A percentile compares a stretch with the other conserved stretches of the same genome.
These are phyloP conservation scores for Erebia palarica DNA, from an alignment of 2,888 invertebrate species.

Conservation along the genomic window DNA sequence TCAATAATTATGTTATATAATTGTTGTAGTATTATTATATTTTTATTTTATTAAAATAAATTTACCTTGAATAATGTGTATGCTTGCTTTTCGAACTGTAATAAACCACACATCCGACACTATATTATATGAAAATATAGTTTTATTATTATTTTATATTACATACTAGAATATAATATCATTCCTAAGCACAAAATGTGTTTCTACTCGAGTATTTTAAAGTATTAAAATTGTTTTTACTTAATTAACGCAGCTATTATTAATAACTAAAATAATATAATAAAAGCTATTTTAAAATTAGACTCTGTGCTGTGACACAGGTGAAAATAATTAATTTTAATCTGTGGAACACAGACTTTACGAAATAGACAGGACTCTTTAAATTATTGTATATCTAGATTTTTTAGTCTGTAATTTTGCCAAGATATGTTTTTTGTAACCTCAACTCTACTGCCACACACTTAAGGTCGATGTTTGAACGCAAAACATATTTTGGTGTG, in stretches of 20 bases:
- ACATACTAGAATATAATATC: slow-evolving; percentile 25
- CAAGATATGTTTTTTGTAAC: slow-evolving; percentile 46
- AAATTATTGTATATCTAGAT: slow-evolving; percentile 42
- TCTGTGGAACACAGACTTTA: slow-evolving; percentile 30
- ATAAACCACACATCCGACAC: slow-evolving; percentile 15
- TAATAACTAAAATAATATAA: slow-evolving; percentile 30
- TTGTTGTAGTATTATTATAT: too few species aligned
- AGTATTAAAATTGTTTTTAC: slow-evolving; percentile 64
- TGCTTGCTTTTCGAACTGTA: slow-evolving; percentile 7
- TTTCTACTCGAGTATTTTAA: slow-evolving; percentile 59
- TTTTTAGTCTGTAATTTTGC: slow-evolving; percentile 37
- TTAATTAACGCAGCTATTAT: slow-evolving; percentile 54
- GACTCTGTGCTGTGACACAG: slow-evolving; percentile 8
- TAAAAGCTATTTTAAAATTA: slow-evolving; percentile 12
- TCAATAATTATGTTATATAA: too few species aligned
- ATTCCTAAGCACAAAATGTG: slow-evolving; percentile 50
- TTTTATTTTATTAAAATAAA: background rate
- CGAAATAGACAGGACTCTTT: slow-evolving; percentile 43
- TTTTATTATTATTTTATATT: slow-evolving; percentile 20
- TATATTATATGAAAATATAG: slow-evolving; percentile 17
- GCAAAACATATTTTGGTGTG: slow-evolving; percentile 50
- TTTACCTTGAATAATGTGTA: slow-evolving; percentile 17
- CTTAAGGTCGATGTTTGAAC: slow-evolving; percentile 45
- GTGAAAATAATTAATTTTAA: slow-evolving; percentile 16
- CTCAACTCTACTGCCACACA: slow-evolving; percentile 54